Conservation (phyloP, 1,140 invertebrate genomes). For the Euura lappo region DNA sequence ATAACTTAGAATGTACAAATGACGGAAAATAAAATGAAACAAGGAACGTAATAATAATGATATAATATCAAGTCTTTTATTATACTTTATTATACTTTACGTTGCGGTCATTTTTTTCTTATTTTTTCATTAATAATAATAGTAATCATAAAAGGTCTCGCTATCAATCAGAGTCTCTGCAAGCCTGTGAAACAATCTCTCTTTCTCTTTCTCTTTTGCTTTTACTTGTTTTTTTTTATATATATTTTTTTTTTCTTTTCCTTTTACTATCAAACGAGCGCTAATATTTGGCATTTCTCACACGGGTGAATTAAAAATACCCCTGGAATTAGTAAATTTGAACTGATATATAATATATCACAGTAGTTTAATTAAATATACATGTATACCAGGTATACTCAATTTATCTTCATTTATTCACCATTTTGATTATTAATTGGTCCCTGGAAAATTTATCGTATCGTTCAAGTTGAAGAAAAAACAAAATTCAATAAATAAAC, state of each 20-base stretch:
- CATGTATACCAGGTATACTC: not conserved
- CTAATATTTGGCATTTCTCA: not conserved
- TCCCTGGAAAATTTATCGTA: not conserved
- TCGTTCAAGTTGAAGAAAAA: not conserved
- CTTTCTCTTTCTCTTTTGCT: not conserved
- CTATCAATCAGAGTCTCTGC: not conserved
- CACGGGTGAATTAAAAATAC: not conserved
- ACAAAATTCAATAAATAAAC: no score
- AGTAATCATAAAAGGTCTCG: not conserved
- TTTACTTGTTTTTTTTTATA: not conserved
- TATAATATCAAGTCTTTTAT: no score
- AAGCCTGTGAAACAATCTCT: not conserved
- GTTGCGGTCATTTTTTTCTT: no score
- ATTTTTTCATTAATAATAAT: no score
- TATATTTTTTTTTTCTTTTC: not conserved
- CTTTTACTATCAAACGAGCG: not conserved
- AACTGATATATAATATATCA: not conserved
- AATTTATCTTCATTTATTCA: not conserved
- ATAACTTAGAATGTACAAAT: no score
- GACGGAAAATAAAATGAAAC: no score
- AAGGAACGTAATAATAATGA: no score
- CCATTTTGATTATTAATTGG: conserved; percentile 1
- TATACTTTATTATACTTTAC: no score
- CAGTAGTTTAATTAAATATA: not conserved
- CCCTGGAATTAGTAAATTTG: not conserved